These are phyloP conservation scores for Brachirus orientalis DNA, from an alignment of 2,113 vertebrate genomes.

Conservation along the genomic window DNA sequence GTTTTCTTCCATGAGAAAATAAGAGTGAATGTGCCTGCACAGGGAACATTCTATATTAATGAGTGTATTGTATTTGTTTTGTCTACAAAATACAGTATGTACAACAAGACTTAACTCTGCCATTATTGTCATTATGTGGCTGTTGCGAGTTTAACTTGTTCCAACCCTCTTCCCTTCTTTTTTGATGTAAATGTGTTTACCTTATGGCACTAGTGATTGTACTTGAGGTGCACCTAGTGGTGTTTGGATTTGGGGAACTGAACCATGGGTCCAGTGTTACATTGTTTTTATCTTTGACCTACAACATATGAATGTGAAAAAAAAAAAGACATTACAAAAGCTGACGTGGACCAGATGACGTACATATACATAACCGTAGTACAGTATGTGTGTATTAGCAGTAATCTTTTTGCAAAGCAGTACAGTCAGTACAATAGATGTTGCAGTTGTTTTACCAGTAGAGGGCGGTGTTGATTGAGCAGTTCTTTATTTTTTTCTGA, in stretches of 20 bases:
- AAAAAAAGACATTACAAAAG: constrained; percentile 66
- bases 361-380: constrained; percentile 84
- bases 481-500: constrained; percentile 81
- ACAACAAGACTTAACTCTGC: constrained; percentile 71
- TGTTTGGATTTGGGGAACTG: constrained; percentile 71
- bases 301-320: constrained; percentile 81
- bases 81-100: constrained; percentile 77
- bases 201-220: constrained; percentile 78
- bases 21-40: constrained; percentile 68
- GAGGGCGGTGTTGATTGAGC: constrained; percentile 92
- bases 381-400: constrained; percentile 83
- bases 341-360: constrained; percentile 80
- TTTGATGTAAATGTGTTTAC: constrained; percentile 75
- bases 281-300: constrained; percentile 78
- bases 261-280: constrained; percentile 75
- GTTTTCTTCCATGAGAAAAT: constrained; percentile 54
- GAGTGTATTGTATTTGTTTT: constrained; percentile 74
- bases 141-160: constrained; percentile 69
- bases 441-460: constrained; percentile 88
- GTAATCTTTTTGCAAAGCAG: constrained; percentile 84
- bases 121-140: constrained; percentile 70
- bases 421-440: constrained; percentile 84
- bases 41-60: constrained; percentile 75
- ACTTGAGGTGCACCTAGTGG: constrained; percentile 80
- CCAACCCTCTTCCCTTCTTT: constrained; percentile 31